Evolutionary conservation across 2,113 vertebrate species (phyloP).

Genomic region (Heliornis fulica): DNA sequence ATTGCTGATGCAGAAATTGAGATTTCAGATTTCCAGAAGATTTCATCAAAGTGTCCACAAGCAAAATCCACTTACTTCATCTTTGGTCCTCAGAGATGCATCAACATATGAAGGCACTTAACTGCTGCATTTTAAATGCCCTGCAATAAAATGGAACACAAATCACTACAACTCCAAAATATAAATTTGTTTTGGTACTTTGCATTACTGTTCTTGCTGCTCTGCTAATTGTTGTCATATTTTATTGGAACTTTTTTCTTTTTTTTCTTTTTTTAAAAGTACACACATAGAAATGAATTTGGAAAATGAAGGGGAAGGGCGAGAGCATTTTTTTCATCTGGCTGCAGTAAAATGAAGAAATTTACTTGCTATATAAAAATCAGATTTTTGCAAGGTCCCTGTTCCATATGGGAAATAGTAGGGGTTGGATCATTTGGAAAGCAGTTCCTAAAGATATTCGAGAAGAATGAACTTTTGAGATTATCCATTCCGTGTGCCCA

Average conservation of each 20-base stretch:
- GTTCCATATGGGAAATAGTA: background rate
- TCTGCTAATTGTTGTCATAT: background rate
- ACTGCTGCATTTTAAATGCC: slow-evolving; percentile 34
- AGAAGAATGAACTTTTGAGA: slow-evolving; percentile 20
- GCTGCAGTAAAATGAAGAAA: background rate
- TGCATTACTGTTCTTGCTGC: background rate
- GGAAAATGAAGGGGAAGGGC: background rate
- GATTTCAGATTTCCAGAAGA: background rate
- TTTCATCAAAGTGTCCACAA: background rate
- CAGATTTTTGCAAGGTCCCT: background rate
- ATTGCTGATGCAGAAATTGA: background rate
- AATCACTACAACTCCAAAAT: slow-evolving; percentile 10
- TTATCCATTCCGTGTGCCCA: background rate
- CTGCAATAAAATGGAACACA: background rate
- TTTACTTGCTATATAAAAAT: background rate
- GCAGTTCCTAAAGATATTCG: slow-evolving; percentile 10
- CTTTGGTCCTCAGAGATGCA: slow-evolving; percentile 11
- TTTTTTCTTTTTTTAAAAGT: background rate
- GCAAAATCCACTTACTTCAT: background rate
- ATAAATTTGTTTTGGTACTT: background rate
- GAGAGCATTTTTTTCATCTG: background rate
- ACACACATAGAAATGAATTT: background rate
- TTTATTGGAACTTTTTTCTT: background rate
- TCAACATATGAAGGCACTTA: slow-evolving; percentile 33
- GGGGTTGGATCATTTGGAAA: background rate